These are phyloP conservation scores for Thinocorus orbignyianus DNA, from an alignment of 2,113 vertebrate species.

Conservation along the genomic window DNA sequence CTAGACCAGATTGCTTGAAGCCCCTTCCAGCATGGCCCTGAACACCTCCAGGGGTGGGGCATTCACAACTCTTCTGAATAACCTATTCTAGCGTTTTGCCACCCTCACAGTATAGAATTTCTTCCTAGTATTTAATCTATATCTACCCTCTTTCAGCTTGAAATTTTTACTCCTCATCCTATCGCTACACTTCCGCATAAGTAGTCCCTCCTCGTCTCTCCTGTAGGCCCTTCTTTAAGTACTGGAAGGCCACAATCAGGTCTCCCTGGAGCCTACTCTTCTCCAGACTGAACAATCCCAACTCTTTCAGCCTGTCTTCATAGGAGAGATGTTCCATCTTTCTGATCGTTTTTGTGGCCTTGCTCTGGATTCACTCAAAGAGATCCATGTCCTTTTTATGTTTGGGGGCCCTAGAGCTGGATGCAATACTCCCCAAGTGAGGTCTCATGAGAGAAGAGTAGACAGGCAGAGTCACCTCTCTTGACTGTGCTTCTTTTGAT, in stretches of 20 bases:
- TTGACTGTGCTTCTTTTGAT: neutral
- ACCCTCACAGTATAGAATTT: neutral
- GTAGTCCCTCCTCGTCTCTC: neutral
- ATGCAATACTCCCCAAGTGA: neutral
- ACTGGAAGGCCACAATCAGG: neutral
- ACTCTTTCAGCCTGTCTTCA: neutral
- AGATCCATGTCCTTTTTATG: neutral
- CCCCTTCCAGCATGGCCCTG: neutral
- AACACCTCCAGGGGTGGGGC: neutral
- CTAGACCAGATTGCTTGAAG: neutral
- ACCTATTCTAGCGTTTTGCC: neutral
- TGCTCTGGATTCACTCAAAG: neutral
- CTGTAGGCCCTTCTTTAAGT: neutral
- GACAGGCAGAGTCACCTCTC: neutral
- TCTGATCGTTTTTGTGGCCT: neutral
- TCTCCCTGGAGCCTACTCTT: neutral
- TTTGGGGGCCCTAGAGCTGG: neutral
- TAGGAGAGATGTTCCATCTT: neutral
- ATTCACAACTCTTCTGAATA: neutral
- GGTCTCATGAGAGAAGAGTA: neutral
- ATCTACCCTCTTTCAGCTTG: neutral
- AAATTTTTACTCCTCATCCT: neutral
- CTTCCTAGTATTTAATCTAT: neutral
- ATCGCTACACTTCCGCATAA: neutral
- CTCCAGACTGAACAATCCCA: neutral